phyloP scores from a whole-genome alignment of 2,797 vertebrate species.

The Pseudotriccus pelzelni region DNA sequence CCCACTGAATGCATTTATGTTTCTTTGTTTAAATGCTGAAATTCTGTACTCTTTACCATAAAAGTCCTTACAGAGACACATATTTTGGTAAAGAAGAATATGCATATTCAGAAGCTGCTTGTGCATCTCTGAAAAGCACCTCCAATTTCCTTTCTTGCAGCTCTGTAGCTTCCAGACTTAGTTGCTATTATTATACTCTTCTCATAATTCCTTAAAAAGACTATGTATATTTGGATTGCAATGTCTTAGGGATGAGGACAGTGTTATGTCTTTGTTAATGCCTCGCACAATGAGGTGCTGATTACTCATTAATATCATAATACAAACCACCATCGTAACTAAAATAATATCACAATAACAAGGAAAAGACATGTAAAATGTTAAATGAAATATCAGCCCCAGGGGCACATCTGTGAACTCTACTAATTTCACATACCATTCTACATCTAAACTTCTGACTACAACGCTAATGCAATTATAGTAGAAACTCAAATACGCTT shows the following conservation, averaged over 20 bases:
- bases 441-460: neutral
- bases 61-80: neutral
- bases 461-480: neutral
- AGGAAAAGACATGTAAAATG: constrained; percentile 4
- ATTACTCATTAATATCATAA: constrained; percentile 11
- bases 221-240: neutral
- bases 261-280: neutral
- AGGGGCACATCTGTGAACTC: neutral
- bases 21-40: neutral
- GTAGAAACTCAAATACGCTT: neutral
- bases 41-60: neutral
- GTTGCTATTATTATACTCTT: neutral
- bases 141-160: neutral
- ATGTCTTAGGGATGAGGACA: neutral
- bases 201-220: neutral
- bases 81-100: neutral
- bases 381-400: neutral
- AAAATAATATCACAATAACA: neutral
- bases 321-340: neutral
- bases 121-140: neutral
- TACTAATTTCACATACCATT: neutral
- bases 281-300: neutral
- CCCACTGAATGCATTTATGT: neutral
- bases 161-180: neutral
- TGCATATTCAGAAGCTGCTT: neutral